These are phyloP conservation scores for Drosophila repletoides DNA, from an alignment of 1,140 invertebrate genomes.

Conservation along the genomic window DNA sequence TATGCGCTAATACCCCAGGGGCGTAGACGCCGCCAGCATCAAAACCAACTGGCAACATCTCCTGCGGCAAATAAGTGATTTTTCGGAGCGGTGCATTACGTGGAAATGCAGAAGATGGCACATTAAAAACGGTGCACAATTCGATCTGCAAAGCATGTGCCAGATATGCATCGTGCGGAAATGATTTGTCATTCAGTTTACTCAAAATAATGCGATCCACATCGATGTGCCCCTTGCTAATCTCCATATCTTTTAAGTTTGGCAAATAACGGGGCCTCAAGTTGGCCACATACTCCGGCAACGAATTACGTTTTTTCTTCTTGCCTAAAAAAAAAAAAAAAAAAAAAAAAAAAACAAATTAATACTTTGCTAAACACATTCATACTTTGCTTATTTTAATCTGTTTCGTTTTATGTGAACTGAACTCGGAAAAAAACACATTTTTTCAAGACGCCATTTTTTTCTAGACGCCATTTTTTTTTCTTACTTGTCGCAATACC, in stretches of 20 bases:
- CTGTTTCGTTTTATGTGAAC: too few relatives aligned
- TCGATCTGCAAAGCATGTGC: background rate
- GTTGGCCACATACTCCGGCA: conserved; percentile 6
- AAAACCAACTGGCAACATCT: conserved; percentile 19
- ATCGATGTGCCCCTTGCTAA: background rate
- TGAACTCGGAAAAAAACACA: too few relatives aligned
- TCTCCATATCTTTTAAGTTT: background rate
- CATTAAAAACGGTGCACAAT: background rate
- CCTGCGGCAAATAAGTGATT: conserved; percentile 26
- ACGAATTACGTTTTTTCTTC: background rate
- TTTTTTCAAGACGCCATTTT: too few relatives aligned
- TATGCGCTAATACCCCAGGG: background rate
- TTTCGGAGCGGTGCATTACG: conserved; percentile 1
- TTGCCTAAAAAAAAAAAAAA: background rate
- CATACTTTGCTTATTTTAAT: too few relatives aligned
- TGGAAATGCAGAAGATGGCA: conserved; percentile 37
- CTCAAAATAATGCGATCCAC: background rate
- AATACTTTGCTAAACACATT: too few relatives aligned
- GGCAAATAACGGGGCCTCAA: conserved; percentile 21
- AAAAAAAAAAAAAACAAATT: too few relatives aligned
- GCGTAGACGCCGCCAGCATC: conserved; percentile 36
- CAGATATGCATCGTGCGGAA: background rate
- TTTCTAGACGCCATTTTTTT: too few relatives aligned
- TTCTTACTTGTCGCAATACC: too few relatives aligned
- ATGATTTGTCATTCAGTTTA: background rate